Evolutionary conservation across 2,113 vertebrate genomes (phyloP), one percentile per base, ranked within the genome.

Genomic region (Narcine bancroftii): DNA sequence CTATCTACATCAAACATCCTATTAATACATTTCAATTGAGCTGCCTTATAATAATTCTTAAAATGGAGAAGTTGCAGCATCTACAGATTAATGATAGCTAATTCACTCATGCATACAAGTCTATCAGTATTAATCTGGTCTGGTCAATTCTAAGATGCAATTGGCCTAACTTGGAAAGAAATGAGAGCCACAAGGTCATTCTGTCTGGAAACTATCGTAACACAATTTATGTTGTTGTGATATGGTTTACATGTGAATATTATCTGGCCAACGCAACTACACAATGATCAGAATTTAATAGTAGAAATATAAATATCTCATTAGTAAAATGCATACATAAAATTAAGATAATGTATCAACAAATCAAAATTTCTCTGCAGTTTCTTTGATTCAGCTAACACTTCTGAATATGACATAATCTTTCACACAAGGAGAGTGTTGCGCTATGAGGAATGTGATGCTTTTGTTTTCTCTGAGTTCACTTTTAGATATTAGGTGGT

Each of bases 391-490:
- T n/a, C 60, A 39, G 85, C 19, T 10, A 15, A 1, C 33, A 73
- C 53, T 69, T 47, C 15, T 69, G 63, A 71, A 24, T 69, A 91
- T 91, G 65, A 91, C 5, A 45, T 69, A 69, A 66, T 91, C 24
- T 69, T 47, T 69, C 36, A 71, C 89, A 91, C 29, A 47, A 47
- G 89, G 6, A 19, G 39, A 69, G 63, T 66, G 39, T 36, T 87
- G n/a, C n/a, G 47, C 53, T 87, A 53, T 36, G 26, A 87, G 19
- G n/a, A 33, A 29, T 15, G 6, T 0, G 36, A 89, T 91, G 89
- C 36, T 91, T 69, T 91, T 69, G 89, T 91, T 91, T 91, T 69
- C 45, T 69, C 65, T 71, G 63, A 71, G 87, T 66, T 91, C 26
- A 45, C 39, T 69, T 66, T 47, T 69, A 69, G 47, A 71, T 69